These are phyloP conservation scores for Clarias laeviceps DNA, from an alignment of 2,797 vertebrate species.

Conservation along the genomic window DNA sequence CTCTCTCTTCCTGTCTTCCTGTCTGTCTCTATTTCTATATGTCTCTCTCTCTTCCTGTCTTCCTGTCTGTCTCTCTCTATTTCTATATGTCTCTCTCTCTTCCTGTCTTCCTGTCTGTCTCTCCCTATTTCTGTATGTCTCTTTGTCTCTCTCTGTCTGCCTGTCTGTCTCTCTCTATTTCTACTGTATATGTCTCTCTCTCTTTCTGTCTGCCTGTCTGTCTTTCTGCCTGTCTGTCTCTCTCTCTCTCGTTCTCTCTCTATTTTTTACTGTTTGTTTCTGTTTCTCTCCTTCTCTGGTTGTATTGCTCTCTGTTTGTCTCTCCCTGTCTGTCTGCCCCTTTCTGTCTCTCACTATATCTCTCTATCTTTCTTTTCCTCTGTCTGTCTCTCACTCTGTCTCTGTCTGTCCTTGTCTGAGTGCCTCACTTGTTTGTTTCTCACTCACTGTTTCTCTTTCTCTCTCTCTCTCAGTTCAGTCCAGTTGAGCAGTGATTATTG, in stretches of 20 bases:
- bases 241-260: background rate
- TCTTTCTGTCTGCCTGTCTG: constrained; percentile 1
- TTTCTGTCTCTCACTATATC: constrained; percentile 6
- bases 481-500: constrained; percentile 63
- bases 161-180: background rate
- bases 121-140: background rate
- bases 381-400: constrained; percentile 1
- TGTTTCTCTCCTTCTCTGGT: constrained; percentile 12
- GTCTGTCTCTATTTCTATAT: no score
- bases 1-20: no score
- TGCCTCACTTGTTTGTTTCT: background rate
- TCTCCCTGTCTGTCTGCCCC: constrained; percentile 5
- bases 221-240: background rate
- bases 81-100: background rate
- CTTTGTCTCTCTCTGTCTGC: background rate
- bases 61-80: background rate
- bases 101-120: constrained; percentile 7
- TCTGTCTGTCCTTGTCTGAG: background rate
- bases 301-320: background rate
- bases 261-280: no score
- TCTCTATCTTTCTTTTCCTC: background rate
- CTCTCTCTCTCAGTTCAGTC: background rate
- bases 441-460: background rate
- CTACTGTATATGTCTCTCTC: background rate
- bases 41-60: background rate